These are phyloP conservation scores for Bombyx huttoni DNA, from an alignment of 2,888 invertebrate genomes.

Conservation along the genomic window DNA sequence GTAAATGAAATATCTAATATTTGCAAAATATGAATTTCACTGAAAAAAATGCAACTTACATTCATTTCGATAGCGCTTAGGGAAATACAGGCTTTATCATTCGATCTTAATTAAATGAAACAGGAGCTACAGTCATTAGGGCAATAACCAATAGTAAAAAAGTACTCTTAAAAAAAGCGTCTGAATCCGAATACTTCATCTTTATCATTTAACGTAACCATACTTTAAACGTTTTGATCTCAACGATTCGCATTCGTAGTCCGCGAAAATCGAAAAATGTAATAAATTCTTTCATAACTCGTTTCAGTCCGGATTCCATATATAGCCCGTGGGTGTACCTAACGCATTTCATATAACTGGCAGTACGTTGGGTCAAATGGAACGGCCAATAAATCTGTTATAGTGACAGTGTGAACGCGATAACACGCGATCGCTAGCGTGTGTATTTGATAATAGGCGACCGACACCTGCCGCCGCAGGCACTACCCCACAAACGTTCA, in stretches of 20 bases:
- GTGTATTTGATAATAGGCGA: slow-evolving; percentile 46
- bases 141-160: too few relatives aligned
- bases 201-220: neutral
- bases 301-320: slow-evolving; percentile 19
- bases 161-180: neutral
- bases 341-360: slow-evolving; percentile 26
- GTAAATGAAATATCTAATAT: too few relatives aligned
- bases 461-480: slow-evolving; percentile 30
- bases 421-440: slow-evolving; percentile 42
- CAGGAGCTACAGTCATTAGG: too few relatives aligned
- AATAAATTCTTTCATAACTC: slow-evolving; percentile 24
- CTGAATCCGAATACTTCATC: neutral
- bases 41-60: too few relatives aligned
- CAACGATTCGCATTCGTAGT: slow-evolving; percentile 7
- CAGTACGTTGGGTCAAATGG: slow-evolving; percentile 30
- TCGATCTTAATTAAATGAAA: too few relatives aligned
- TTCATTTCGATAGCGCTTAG: too few relatives aligned
- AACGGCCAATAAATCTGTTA: slow-evolving; percentile 42
- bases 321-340: slow-evolving; percentile 23
- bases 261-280: slow-evolving; percentile 10
- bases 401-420: slow-evolving; percentile 41
- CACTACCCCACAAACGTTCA: slow-evolving; percentile 16
- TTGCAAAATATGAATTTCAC: too few relatives aligned
- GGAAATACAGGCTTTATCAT: too few relatives aligned
- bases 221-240: neutral